Percentiles rank a stretch among this genome's conserved stretches.
Evolutionary conservation across 2,113 vertebrate genomes (phyloP).

Genomic region (Petrocephalus zakoni): DNA sequence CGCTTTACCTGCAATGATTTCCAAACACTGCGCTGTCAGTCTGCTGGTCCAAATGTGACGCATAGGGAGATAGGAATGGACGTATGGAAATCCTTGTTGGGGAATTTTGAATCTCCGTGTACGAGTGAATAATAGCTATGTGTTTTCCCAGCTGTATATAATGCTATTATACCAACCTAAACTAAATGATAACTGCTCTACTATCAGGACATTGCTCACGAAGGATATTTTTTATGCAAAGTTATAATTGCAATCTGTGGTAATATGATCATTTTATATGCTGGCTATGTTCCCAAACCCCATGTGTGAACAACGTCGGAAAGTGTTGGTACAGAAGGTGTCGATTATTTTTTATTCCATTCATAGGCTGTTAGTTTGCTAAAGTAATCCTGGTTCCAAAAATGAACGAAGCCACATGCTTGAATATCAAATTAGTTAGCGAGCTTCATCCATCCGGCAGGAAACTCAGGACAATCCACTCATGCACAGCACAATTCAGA

Average conservation of each 20-base stretch:
- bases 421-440: neutral
- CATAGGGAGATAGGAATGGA: neutral
- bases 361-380: neutral
- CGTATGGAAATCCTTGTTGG: neutral
- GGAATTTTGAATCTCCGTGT: neutral
- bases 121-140: neutral
- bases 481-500: no score
- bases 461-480: no score
- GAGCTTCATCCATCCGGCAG: no score
- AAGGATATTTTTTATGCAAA: neutral
- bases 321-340: neutral
- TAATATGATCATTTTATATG: neutral
- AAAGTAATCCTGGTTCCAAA: neutral
- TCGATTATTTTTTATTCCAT: neutral
- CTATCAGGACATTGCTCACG: neutral
- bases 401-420: neutral
- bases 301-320: constrained; percentile 1
- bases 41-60: constrained; percentile 3
- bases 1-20: neutral
- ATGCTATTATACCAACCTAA: neutral
- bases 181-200: neutral
- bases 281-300: neutral
- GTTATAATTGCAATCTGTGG: neutral
- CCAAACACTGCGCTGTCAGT: constrained; percentile 14
- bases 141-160: neutral